Evolutionary conservation across 2,113 vertebrate genomes (phyloP).

Genomic region (Gobius niger): DNA sequence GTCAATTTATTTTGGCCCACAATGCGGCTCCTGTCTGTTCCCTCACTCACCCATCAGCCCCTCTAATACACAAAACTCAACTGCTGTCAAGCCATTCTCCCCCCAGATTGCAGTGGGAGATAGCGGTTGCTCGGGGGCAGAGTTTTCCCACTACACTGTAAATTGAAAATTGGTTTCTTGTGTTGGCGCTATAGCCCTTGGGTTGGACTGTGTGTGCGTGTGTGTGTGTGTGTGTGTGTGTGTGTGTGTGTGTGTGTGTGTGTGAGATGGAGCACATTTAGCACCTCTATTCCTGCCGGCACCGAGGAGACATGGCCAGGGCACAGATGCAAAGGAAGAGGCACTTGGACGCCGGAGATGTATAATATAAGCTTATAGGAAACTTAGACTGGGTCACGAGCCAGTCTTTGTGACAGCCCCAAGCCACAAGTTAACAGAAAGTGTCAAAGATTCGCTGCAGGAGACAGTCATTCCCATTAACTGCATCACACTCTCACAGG

Average conservation of each 20-base stretch:
- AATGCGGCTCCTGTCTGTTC: constrained; percentile 4
- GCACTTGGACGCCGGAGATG: neutral
- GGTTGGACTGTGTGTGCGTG: constrained; percentile 40
- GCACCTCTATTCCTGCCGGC: constrained; percentile 49
- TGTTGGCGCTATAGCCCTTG: constrained; percentile 64
- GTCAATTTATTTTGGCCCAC: constrained; percentile 9
- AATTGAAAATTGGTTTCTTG: constrained; percentile 80
- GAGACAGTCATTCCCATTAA: no score
- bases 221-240: constrained; percentile 20
- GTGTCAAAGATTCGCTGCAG: no score
- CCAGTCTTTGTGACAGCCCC: no score
- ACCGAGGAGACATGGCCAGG: constrained; percentile 43
- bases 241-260: neutral
- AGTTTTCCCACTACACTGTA: constrained; percentile 81
- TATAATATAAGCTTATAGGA: neutral
- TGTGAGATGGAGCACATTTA: constrained; percentile 50
- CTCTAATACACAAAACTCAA: constrained; percentile 29
- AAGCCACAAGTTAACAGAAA: no score
- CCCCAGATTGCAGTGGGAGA: constrained; percentile 56
- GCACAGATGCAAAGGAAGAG: constrained; percentile 29
- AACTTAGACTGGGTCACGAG: no score
- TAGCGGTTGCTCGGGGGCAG: constrained; percentile 56
- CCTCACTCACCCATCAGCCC: constrained; percentile 1
- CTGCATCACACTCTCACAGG: no score
- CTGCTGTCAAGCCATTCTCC: constrained; percentile 50